Evolutionary conservation across 2,888 invertebrate species (phyloP).

Genomic region (Megamerina dolium): DNA sequence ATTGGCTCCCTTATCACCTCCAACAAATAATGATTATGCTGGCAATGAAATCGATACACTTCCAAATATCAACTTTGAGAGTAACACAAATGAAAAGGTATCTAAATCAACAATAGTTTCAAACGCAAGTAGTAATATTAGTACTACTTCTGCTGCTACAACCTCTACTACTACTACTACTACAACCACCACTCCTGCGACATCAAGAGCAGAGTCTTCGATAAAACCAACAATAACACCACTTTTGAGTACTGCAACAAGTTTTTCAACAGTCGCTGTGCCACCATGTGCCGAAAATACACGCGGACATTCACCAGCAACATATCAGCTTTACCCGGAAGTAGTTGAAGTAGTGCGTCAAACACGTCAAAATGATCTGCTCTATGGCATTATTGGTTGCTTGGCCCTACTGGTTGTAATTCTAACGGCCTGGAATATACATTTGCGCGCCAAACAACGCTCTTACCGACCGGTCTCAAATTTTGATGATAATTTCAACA

Average conservation of each 20-base stretch:
- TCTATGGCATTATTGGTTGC: constrained; percentile 27
- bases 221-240: background rate
- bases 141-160: constrained; percentile 4
- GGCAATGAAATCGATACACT: constrained; percentile 15
- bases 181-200: background rate
- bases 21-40: constrained; percentile 6
- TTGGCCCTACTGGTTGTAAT: constrained; percentile 22
- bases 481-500: constrained; percentile 44
- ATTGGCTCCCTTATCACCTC: constrained; percentile 1
- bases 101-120: constrained; percentile 2
- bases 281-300: constrained; percentile 15
- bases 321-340: constrained; percentile 32
- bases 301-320: constrained; percentile 22
- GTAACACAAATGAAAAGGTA: background rate
- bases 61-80: constrained; percentile 8
- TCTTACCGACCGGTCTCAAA: constrained; percentile 46
- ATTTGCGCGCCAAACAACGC: constrained; percentile 40
- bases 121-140: background rate
- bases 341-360: constrained; percentile 33
- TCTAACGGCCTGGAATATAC: constrained; percentile 28
- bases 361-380: constrained; percentile 23
- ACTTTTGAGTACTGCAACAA: background rate
- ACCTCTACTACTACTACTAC: constrained; percentile 5
- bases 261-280: constrained; percentile 7
- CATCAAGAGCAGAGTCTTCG: background rate